Evolutionary conservation across 2,797 vertebrate species (phyloP).

Genomic region (Mormyrus hasselquistii): DNA sequence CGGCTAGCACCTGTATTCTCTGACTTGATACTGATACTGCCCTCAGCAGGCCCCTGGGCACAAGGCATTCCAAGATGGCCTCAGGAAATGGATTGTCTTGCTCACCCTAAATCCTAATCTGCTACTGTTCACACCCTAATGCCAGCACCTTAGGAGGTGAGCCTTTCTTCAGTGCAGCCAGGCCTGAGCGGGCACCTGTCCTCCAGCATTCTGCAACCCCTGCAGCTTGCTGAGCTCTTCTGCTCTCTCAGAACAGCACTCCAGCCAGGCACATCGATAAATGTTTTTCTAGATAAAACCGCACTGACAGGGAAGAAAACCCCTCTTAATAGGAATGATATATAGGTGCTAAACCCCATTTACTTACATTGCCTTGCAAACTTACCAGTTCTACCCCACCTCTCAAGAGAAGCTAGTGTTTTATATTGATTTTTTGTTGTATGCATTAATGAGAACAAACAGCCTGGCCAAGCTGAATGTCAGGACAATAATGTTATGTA

Average conservation of each 20-base stretch:
- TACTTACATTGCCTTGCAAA: not conserved
- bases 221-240: not conserved
- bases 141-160: not conserved
- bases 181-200: not conserved
- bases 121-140: conserved; percentile 15
- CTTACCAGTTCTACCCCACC: too few species aligned
- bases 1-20: not conserved
- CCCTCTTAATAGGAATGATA: not conserved
- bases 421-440: not conserved
- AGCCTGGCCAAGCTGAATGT: not conserved
- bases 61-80: conserved; percentile 25
- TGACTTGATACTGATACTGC: not conserved
- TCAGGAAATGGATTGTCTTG: conserved; percentile 31
- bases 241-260: not conserved
- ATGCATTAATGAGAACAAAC: not conserved
- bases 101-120: conserved; percentile 12
- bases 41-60: conserved; percentile 4
- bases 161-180: not conserved
- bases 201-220: not conserved
- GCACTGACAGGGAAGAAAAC: too few species aligned
- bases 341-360: not conserved
- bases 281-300: not conserved
- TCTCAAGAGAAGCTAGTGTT: not conserved
- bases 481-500: not conserved
- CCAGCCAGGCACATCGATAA: not conserved